A percentile compares a stretch with the other conserved stretches of the same genome.
phyloP scores from a whole-genome alignment of 2,888 invertebrate genomes.

The Agonum fuliginosum region DNA sequence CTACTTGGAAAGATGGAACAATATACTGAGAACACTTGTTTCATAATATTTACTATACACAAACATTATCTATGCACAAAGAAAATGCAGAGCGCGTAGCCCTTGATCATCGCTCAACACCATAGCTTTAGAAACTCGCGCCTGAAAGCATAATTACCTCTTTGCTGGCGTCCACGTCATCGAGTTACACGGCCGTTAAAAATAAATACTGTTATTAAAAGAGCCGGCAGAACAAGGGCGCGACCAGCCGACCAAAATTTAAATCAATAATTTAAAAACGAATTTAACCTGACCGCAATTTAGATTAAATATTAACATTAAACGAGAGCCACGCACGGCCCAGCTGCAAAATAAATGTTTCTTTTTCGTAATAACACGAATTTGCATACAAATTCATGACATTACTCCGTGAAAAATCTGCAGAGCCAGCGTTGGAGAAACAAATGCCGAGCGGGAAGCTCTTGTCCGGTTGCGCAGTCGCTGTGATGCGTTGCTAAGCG shows the following conservation, averaged over 20 bases:
- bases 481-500: constrained; percentile 20
- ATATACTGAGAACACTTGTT: constrained; percentile 10
- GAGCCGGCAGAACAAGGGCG: neutral
- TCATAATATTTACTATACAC: constrained; percentile 1
- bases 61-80: constrained; percentile 17
- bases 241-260: constrained; percentile 32
- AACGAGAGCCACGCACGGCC: constrained; percentile 1
- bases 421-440: constrained; percentile 40
- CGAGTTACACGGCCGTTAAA: constrained; percentile 10
- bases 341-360: constrained; percentile 43
- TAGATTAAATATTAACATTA: constrained; percentile 46
- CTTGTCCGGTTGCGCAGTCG: constrained; percentile 25
- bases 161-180: constrained; percentile 3
- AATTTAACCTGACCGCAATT: constrained; percentile 48
- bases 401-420: constrained; percentile 42
- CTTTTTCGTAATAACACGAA: constrained; percentile 47
- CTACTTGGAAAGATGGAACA: too few relatives aligned
- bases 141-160: constrained; percentile 6
- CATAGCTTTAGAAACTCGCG: neutral
- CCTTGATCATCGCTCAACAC: constrained; percentile 1
- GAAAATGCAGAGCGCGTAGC: neutral
- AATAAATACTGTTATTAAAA: constrained; percentile 30
- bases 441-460: constrained; percentile 33
- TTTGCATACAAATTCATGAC: constrained; percentile 47
- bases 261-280: constrained; percentile 52